These are phyloP conservation scores for Ictalurus furcatus DNA, from an alignment of 2,113 vertebrate genomes.

Conservation along the genomic window DNA sequence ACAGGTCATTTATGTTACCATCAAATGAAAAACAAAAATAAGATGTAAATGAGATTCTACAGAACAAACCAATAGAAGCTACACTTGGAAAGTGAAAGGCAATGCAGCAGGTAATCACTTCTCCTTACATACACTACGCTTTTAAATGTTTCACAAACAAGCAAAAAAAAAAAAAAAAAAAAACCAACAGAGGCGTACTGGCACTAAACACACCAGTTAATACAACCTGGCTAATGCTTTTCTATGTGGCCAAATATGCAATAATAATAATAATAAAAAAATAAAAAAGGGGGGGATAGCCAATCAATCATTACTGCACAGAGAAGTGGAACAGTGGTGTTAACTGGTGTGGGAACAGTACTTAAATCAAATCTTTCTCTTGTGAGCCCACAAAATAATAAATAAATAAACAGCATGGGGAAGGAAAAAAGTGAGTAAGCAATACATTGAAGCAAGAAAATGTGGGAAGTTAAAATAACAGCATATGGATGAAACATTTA, in stretches of 20 bases:
- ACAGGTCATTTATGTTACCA: background rate
- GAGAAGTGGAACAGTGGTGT: background rate
- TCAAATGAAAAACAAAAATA: background rate
- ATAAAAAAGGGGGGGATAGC: background rate
- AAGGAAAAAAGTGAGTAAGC: background rate
- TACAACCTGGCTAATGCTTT: background rate
- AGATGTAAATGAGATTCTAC: constrained; percentile 9
- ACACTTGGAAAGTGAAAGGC: background rate
- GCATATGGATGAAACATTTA: constrained; percentile 17
- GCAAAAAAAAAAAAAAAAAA: constrained; percentile 49
- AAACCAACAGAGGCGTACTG: constrained; percentile 36
- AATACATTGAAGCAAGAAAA: background rate
- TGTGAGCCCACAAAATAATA: background rate
- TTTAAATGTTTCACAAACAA: background rate
- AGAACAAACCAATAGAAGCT: background rate
- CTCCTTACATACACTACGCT: background rate
- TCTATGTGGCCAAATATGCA: background rate
- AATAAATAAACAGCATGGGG: background rate
- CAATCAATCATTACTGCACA: background rate
- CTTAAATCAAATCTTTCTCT: constrained; percentile 32
- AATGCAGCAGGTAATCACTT: background rate
- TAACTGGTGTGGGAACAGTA: constrained; percentile 29
- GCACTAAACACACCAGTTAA: constrained; percentile 41
- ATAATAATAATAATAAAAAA: background rate
- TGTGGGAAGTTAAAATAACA: background rate